Evolutionary conservation across 2,797 vertebrate genomes (phyloP).

Genomic region (Poecile montanus): DNA sequence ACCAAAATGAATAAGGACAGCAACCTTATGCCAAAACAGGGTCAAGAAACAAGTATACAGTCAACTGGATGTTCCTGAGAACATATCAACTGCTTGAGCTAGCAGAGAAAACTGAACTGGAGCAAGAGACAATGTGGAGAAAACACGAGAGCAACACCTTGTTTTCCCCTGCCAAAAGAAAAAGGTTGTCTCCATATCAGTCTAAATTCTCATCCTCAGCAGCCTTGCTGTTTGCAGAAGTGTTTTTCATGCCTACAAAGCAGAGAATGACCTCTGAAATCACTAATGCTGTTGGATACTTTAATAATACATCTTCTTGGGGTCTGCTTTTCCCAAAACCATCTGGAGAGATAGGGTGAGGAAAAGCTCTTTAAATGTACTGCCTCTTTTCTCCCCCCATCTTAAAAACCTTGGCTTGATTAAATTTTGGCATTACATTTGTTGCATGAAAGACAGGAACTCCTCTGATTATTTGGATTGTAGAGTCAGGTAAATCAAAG

Average conservation of each 20-base stretch:
- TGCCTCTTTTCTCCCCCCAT: not conserved
- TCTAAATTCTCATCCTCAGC: not conserved
- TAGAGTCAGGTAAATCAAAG: conserved; percentile 68
- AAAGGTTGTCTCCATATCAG: not conserved
- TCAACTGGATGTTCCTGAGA: conserved; percentile 16
- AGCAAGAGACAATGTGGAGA: not conserved
- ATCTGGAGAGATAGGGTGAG: not conserved
- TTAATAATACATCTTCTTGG: not conserved
- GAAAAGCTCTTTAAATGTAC: not conserved
- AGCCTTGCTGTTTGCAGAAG: not conserved
- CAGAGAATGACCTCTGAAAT: not conserved
- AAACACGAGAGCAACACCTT: not conserved
- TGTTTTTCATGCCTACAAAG: not conserved
- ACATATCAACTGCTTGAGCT: not conserved
- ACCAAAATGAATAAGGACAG: conserved; percentile 36
- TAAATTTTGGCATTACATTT: conserved; percentile 66
- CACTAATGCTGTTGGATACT: not conserved
- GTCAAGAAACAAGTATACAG: conserved; percentile 39
- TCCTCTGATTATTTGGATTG: conserved; percentile 61
- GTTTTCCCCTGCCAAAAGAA: not conserved
- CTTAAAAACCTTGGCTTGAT: conserved; percentile 63
- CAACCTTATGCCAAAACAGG: conserved; percentile 28
- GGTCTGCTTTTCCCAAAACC: not conserved
- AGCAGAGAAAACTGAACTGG: not conserved
- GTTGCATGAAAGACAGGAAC: conserved; percentile 66